These are phyloP conservation scores for Trematocara zebra DNA, from an alignment of 2,113 vertebrate genomes.

Conservation along the genomic window DNA sequence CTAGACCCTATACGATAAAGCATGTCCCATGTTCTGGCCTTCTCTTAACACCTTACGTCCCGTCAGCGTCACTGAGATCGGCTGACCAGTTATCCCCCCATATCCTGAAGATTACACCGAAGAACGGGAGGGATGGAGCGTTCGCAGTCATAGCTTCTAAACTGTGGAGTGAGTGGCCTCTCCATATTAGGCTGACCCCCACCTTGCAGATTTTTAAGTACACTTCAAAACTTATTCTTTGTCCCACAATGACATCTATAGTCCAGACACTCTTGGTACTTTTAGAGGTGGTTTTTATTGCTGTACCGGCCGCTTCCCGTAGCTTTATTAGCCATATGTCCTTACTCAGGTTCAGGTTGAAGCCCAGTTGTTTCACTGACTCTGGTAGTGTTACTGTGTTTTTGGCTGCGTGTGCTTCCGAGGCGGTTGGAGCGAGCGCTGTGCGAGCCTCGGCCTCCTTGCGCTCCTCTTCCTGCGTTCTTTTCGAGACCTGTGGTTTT, in stretches of 20 bases:
- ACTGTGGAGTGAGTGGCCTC: not conserved
- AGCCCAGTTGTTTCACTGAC: not conserved
- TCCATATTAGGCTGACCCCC: not conserved
- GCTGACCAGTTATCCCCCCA: not conserved
- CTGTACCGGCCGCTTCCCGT: fast-evolving
- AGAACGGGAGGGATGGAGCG: fast-evolving
- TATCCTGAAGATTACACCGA: not conserved
- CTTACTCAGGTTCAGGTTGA: not conserved
- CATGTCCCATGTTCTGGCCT: not conserved
- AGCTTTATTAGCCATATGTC: not conserved
- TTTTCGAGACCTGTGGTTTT: conserved; percentile 11
- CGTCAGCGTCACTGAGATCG: not conserved
- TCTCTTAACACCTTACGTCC: not conserved
- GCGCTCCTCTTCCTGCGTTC: not conserved
- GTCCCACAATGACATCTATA: fast-evolving
- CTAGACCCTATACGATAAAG: not conserved
- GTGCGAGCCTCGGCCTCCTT: not conserved
- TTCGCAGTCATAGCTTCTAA: fast-evolving
- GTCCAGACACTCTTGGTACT: not conserved
- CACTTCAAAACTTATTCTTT: not conserved
- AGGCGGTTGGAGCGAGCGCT: not conserved
- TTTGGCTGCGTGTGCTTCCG: not conserved
- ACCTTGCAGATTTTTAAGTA: not conserved
- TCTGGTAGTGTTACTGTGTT: not conserved
- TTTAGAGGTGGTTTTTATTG: not conserved